These are phyloP conservation scores for Hydrozoanthus tunicans DNA, from an alignment of 64 coral and sea anemone genomes.

Conservation along the genomic window DNA sequence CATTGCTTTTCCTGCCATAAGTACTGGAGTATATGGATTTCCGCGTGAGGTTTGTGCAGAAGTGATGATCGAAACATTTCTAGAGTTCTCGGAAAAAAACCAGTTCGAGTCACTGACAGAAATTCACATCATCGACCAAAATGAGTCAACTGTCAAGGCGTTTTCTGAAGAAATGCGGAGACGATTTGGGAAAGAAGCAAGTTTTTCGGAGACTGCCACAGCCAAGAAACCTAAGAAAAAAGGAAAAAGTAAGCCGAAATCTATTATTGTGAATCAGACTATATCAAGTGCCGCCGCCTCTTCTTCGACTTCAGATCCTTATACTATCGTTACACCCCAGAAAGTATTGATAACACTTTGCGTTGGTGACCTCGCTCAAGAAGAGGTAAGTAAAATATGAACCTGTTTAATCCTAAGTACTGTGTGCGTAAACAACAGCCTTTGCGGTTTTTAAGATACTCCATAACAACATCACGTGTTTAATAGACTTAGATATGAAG, in stretches of 20 bases:
- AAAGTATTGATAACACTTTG: constrained; percentile 55
- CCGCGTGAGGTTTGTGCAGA: constrained; percentile 66
- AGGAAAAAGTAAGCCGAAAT: neutral
- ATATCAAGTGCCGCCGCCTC: neutral
- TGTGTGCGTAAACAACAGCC: no score
- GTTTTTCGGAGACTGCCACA: constrained; percentile 33
- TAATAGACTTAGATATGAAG: neutral
- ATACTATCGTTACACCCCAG: constrained; percentile 53
- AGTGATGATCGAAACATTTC: constrained; percentile 48
- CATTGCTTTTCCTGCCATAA: constrained; percentile 76
- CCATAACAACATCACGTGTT: no score
- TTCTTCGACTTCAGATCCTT: neutral
- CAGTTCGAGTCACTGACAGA: constrained; percentile 15
- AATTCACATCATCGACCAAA: constrained; percentile 76
- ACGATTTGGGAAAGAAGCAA: constrained; percentile 46
- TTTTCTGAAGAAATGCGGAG: constrained; percentile 66
- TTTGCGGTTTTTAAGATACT: no score
- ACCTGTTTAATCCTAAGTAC: neutral
- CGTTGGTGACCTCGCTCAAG: constrained; percentile 41
- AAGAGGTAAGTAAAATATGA: constrained; percentile 49
- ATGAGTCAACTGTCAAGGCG: constrained; percentile 56
- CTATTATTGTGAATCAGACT: neutral
- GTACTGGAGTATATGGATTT: constrained; percentile 66
- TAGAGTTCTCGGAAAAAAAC: constrained; percentile 62
- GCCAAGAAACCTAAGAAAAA: neutral